These are phyloP conservation scores for Agrochola circellaris DNA, from an alignment of 2,888 invertebrate species.

Conservation along the genomic window DNA sequence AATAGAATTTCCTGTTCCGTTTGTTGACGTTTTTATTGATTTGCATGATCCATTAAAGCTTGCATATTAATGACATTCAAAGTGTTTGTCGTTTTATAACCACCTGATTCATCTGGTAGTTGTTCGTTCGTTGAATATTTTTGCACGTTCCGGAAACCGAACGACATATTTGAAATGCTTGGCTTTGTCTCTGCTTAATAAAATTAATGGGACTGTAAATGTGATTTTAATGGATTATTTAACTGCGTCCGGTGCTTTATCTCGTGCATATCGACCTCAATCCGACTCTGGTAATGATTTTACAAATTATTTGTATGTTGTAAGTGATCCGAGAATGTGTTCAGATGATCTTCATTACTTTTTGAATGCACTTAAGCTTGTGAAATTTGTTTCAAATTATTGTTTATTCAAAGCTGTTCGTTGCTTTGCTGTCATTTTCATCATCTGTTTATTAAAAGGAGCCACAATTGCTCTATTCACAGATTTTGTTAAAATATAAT, in stretches of 20 bases:
- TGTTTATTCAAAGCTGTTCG: slow-evolving; percentile 1
- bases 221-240: slow-evolving; percentile 54
- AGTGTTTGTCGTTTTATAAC: slow-evolving; percentile 37
- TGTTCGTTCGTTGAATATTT: slow-evolving; percentile 33
- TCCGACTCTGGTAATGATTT: slow-evolving; percentile 38
- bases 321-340: slow-evolving; percentile 27
- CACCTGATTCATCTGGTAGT: slow-evolving; percentile 50
- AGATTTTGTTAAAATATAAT: background rate
- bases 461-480: background rate
- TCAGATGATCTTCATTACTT: slow-evolving; percentile 36
- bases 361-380: slow-evolving; percentile 22
- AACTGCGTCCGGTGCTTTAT: slow-evolving; percentile 45
- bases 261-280: slow-evolving; percentile 39
- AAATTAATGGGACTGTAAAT: slow-evolving; percentile 48
- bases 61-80: slow-evolving; percentile 36
- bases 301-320: slow-evolving; percentile 24
- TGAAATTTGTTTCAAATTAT: slow-evolving; percentile 11
- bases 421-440: background rate
- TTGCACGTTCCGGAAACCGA: slow-evolving; percentile 62
- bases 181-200: slow-evolving; percentile 51
- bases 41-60: slow-evolving; percentile 22
- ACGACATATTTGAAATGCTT: slow-evolving; percentile 58
- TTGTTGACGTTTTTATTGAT: slow-evolving; percentile 32
- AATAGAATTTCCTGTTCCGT: slow-evolving; percentile 28
- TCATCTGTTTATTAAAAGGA: background rate